A percentile compares a stretch with the other conserved stretches of the same genome.
Conservation (phyloP, 2,113 vertebrate genomes). For the Origma solitaria region DNA sequence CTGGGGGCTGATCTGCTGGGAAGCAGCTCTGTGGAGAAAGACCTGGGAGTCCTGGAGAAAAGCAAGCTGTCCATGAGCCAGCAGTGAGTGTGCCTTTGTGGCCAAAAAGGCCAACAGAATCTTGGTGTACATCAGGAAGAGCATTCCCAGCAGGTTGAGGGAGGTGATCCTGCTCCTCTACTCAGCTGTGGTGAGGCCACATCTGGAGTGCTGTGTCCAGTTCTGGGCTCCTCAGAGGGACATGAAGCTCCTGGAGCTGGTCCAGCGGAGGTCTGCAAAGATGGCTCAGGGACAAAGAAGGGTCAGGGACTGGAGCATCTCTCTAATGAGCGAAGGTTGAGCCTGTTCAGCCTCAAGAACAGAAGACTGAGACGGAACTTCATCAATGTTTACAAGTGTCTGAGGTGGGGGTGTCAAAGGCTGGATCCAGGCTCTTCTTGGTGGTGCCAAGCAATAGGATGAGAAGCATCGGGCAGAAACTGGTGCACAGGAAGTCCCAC, state of each 20-base stretch:
- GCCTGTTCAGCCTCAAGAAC: not conserved
- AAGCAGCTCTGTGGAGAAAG: not conserved
- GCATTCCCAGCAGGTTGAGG: not conserved
- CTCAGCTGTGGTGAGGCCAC: not conserved
- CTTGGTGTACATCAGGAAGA: not conserved
- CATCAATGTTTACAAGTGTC: not conserved
- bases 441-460: not conserved
- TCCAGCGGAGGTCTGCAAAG: too few relatives aligned
- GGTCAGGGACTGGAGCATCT: not conserved
- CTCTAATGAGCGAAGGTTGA: not conserved
- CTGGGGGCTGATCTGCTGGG: not conserved
- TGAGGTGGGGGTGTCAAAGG: not conserved
- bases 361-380: not conserved
- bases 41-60: not conserved
- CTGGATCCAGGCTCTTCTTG: not conserved
- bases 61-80: not conserved
- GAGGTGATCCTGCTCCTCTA: not conserved
- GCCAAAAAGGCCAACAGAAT: not conserved
- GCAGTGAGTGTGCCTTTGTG: not conserved
- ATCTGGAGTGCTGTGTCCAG: not conserved
- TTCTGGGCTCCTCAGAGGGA: not conserved
- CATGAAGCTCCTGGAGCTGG: not conserved
- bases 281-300: fast-evolving
- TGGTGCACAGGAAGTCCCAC: not conserved
- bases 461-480: not conserved